Conservation (phyloP, 2,797 vertebrate species). For the Cyclura pinguis region DNA sequence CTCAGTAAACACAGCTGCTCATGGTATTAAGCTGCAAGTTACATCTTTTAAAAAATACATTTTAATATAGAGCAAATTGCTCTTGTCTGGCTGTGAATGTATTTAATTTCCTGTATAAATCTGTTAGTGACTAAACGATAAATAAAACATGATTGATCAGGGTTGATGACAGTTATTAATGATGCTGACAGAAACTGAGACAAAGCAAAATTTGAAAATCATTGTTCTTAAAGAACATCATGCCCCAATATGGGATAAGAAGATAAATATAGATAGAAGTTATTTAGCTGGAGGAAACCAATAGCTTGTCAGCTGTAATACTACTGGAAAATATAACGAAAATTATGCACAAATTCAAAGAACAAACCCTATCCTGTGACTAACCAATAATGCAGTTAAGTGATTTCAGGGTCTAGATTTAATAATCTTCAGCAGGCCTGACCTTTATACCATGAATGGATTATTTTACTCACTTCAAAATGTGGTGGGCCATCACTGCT, state of each 20-base stretch:
- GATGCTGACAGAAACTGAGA: background rate
- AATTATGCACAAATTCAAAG: background rate
- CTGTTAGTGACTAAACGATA: conserved; percentile 25
- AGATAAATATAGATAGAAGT: background rate
- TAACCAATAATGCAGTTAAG: background rate
- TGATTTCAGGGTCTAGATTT: no score
- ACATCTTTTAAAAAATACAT: background rate
- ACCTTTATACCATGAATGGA: no score
- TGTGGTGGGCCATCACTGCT: no score
- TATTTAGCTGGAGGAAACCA: background rate
- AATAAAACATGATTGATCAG: conserved; percentile 19
- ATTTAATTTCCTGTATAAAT: conserved; percentile 27
- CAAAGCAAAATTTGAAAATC: conserved; percentile 27
- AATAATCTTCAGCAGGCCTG: no score
- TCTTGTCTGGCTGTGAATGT: background rate
- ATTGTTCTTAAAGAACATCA: background rate
- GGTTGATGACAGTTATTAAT: conserved; percentile 1
- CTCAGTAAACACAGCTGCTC: background rate
- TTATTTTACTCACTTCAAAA: no score
- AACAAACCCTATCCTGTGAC: background rate
- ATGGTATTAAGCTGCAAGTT: background rate
- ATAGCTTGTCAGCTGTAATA: background rate
- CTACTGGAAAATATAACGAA: background rate
- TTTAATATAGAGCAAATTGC: background rate
- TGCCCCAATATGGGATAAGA: background rate